phyloP scores from a whole-genome alignment of 1,140 invertebrate species.

The Hesperophylax magnus region DNA sequence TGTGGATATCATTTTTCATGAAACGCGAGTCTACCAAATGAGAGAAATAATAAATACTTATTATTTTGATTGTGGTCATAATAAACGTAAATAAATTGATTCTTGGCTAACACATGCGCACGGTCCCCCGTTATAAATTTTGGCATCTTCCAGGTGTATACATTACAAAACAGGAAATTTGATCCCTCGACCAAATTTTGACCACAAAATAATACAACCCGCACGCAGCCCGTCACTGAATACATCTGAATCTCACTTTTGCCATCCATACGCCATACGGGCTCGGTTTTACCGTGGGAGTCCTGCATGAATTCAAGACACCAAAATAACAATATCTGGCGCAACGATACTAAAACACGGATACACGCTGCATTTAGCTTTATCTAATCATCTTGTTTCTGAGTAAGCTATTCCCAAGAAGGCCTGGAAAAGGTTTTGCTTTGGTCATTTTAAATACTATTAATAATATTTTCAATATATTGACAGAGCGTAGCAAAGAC shows the following conservation, averaged over 20 bases:
- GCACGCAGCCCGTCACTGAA: constrained; percentile 34
- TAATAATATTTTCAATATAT: no score
- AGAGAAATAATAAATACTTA: no score
- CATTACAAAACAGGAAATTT: constrained; percentile 51
- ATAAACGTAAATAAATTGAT: constrained; percentile 20
- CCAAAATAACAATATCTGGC: neutral
- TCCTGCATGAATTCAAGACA: neutral
- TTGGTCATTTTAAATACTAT: no score
- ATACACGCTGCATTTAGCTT: neutral
- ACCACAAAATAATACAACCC: constrained; percentile 52
- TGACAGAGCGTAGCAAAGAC: no score
- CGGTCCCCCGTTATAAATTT: constrained; percentile 25
- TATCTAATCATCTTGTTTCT: no score
- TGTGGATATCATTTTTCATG: no score
- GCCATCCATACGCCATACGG: neutral
- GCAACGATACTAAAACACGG: neutral
- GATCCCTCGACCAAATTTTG: constrained; percentile 54
- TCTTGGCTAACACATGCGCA: constrained; percentile 1
- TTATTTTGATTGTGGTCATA: neutral
- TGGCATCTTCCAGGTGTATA: constrained; percentile 38
- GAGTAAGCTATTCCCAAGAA: no score
- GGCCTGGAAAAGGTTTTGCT: no score
- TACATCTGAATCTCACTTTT: constrained; percentile 19
- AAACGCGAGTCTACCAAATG: no score
- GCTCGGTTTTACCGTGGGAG: constrained; percentile 12